Percentiles rank a stretch among this genome's conserved stretches.
phyloP scores from a whole-genome alignment of 2,797 vertebrate species.

The Sarcophilus harrisii region DNA sequence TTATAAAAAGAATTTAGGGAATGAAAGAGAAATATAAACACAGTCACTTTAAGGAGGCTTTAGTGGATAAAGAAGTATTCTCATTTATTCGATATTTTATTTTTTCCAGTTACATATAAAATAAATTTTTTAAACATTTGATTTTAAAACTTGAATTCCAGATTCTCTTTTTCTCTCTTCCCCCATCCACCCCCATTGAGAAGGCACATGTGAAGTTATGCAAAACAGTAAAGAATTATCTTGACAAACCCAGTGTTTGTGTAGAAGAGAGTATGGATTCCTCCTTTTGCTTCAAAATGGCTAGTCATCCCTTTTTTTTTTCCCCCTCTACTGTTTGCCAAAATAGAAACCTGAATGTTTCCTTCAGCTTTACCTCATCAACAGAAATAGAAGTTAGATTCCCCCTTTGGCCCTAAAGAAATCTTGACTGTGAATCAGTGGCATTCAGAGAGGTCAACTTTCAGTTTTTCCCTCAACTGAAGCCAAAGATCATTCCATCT shows the following conservation, averaged over 20 bases:
- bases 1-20: not conserved
- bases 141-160: too few relatives aligned
- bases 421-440: not conserved
- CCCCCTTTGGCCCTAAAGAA: not conserved
- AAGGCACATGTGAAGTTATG: too few relatives aligned
- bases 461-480: constrained; percentile 1
- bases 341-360: constrained; percentile 5
- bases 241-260: not conserved
- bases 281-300: not conserved
- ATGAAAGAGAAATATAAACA: constrained; percentile 25
- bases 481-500: not conserved
- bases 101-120: too few relatives aligned
- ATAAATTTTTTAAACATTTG: too few relatives aligned
- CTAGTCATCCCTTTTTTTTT: not conserved
- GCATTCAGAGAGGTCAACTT: not conserved
- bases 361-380: not conserved
- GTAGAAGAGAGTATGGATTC: not conserved
- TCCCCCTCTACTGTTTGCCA: not conserved
- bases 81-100: too few relatives aligned
- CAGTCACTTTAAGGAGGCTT: constrained; percentile 4
- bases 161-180: too few relatives aligned
- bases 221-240: not conserved
- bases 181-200: too few relatives aligned
- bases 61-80: not conserved
- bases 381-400: not conserved